Evolutionary conservation across 2,113 vertebrate species (phyloP), one percentile per base, ranked within the genome.

Genomic region (Dasyornis broadbenti): DNA sequence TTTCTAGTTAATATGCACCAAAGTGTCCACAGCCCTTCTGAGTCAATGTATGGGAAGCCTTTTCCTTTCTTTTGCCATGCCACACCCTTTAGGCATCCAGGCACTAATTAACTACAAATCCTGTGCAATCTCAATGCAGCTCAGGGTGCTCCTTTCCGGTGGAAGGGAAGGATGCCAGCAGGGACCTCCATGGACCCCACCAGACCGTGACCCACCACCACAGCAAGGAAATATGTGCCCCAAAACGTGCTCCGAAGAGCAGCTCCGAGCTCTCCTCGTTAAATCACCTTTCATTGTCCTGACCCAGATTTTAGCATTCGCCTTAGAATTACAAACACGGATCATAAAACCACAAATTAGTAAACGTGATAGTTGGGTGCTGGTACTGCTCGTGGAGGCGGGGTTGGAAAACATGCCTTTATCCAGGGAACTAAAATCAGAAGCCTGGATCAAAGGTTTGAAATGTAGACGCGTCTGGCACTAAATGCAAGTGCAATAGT

Each of bases 311-410:
- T 81, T 39, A 88, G 49, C 16, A 40, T 63, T 86, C 9, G 11
- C 13, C 49, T 88, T 44, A 53, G 68, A 94, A 71, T 86, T 90
- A 50, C 82, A 92, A 94, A 92, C 17, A 69, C 12, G 20, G 82
- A 97, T 95, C 90, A 86, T 33, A 86, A 97, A 97, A 94, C 50
- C 72, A 92, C 93, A 95, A 95, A 91, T 66, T 86, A 90, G 85
- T 89, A 95, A 96, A 75, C 10, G 13, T 5, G 10, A 26, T 4
- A 4, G 19, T n/a, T 64, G 39, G 92, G 82, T 91, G 87, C 91
- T 95, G 59, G 83, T 81, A 82, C 94, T 82, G 92, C 69, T 94
- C 45, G 13, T 26, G 3, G 39, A n/a, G 69, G 90, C 56, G 56
- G 80, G 9, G 27, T 59, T 81, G 78, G 49, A 93, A 94, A 83